Evolutionary conservation across 2,113 vertebrate species (phyloP).

Genomic region (Bos indicus): DNA sequence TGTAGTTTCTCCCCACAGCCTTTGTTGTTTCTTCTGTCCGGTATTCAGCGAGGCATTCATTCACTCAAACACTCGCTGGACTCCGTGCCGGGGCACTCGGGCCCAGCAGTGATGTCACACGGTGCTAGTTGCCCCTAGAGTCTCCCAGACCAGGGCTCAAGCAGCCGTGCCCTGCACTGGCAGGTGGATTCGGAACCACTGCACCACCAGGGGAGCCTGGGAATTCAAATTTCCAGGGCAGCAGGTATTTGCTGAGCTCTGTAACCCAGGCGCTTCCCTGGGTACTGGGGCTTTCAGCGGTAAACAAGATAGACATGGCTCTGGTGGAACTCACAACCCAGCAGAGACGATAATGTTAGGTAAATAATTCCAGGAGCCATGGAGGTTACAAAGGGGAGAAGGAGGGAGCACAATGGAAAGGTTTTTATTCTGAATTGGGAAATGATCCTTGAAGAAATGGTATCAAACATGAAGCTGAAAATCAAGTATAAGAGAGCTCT

Average conservation of each 20-base stretch:
- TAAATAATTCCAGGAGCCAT: not conserved
- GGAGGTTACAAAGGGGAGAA: not conserved
- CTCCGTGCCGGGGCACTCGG: fast-evolving
- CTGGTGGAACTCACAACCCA: not conserved
- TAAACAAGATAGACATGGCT: not conserved
- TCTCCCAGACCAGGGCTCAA: not conserved
- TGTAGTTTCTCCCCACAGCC: not conserved
- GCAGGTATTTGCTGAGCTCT: not conserved
- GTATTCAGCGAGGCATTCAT: not conserved
- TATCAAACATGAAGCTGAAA: not conserved
- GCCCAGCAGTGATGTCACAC: not conserved
- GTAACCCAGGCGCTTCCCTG: not conserved
- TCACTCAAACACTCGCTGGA: not conserved
- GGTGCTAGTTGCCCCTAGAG: not conserved
- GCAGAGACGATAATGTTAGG: not conserved
- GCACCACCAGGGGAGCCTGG: not conserved
- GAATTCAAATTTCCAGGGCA: not conserved
- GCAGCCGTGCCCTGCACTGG: not conserved
- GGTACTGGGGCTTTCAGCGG: not conserved
- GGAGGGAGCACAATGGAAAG: fast-evolving
- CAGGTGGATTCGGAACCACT: not conserved
- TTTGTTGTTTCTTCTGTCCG: not conserved
- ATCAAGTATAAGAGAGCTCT: not conserved
- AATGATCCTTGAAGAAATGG: not conserved
- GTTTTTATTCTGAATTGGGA: not conserved